Base-by-base conservation (phyloP, 2,113 vertebrate genomes). In the Cariama cristata region DNA sequence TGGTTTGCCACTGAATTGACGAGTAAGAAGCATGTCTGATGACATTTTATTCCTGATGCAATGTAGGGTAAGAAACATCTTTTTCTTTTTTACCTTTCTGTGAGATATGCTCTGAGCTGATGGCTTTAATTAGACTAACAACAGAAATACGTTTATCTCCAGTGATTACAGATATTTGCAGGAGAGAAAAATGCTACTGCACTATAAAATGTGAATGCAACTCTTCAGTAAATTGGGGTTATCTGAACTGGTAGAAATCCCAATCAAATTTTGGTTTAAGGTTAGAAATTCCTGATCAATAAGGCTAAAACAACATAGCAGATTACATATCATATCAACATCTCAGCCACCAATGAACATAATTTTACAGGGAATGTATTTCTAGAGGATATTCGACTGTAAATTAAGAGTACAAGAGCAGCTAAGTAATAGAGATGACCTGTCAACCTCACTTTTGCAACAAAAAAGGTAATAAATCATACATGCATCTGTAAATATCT, bases 11-110 rank as follows among this genome's bases (percentile, higher is more conserved):
- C 97, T 79, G 95, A 96, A 97, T 71, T 69, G 89, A 98, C 95
- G 79, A 99, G 97, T 97, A 97, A 98, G 97, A 97, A 99, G 98
- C 98, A 99, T 98, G 98, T 97, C 94, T 97, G 98, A 98, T 98
- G 98, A 97, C 96, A 97, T 98, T 97, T 97, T 98, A 97, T 97
- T 98, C 98, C 97, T 98, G 90, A 98, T 97, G 98, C 94, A 98
- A 98, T 98, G 97, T 96, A 98, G 98, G 98, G 98, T 99, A 99
- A 99, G 98, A 28, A 94, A 88, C 73, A 88, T 55, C 58, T 9
- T 56, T 50, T 62, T 59, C 35, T 66, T 45, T 79, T 79, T 72
- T 49, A 86, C 68, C 69, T 71, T 81, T 93, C 91, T 90, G 42
- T 72, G 77, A 91, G 50, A 88, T 60, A 55, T 33, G 55, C 73